Conservation (phyloP, 2,888 invertebrate genomes). For the Daptonema setosum region DNA sequence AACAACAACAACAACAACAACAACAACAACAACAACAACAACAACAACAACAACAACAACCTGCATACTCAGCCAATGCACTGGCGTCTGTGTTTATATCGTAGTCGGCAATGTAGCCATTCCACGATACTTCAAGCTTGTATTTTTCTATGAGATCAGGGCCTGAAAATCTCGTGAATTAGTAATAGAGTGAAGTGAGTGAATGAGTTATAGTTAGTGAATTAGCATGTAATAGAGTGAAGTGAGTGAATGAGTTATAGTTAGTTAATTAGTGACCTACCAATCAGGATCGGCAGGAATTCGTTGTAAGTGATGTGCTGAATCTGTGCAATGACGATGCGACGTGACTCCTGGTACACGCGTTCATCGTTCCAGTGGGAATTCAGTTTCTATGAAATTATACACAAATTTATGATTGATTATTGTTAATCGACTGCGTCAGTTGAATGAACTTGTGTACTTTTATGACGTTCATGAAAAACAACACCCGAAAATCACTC, state of each 20-base stretch:
- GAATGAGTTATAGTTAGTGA: neutral
- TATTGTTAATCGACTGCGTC: neutral
- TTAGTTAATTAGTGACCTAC: no score
- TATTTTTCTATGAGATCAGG: slow-evolving; percentile 45
- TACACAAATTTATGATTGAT: no score
- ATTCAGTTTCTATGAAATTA: slow-evolving; percentile 13
- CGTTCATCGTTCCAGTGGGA: slow-evolving; percentile 14
- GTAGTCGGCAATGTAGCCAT: neutral
- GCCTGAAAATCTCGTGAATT: no score
- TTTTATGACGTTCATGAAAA: no score
- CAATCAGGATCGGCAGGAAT: slow-evolving; percentile 54
- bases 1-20: no score
- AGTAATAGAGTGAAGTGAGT: slow-evolving; percentile 1
- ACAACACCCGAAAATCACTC: neutral
- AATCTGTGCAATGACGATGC: slow-evolving; percentile 37
- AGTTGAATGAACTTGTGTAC: neutral
- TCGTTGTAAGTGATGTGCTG: slow-evolving; percentile 29
- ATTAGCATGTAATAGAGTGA: no score
- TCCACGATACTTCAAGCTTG: slow-evolving; percentile 31
- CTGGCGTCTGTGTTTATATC: neutral
- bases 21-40: no score
- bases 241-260: neutral
- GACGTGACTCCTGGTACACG: slow-evolving; percentile 27
- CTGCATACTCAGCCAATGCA: no score
- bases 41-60: no score